Percentiles rank a stretch among this genome's conserved stretches.
Evolutionary conservation across 2,888 invertebrate genomes (phyloP).

Genomic region (Lithophane semibrunnea): DNA sequence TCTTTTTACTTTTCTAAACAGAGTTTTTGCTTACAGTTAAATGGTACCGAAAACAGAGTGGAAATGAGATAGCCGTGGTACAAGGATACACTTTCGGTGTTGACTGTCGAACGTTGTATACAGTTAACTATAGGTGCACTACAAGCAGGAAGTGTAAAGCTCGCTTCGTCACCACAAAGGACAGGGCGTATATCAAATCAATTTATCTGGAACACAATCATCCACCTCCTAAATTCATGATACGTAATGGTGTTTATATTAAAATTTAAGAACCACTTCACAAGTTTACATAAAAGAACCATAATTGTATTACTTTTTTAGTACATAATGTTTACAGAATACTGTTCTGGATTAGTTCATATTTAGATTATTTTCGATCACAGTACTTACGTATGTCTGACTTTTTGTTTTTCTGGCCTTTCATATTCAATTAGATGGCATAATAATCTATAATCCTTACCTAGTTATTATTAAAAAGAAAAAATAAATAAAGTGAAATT

Average conservation of each 20-base stretch:
- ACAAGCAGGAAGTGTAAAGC: conserved; percentile 20
- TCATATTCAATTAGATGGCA: neutral
- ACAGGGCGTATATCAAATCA: conserved; percentile 11
- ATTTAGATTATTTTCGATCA: neutral
- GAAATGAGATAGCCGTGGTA: conserved; percentile 69
- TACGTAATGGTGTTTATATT: conserved; percentile 32
- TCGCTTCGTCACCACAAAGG: conserved; percentile 21
- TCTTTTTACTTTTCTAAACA: neutral
- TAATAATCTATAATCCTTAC: neutral
- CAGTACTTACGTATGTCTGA: neutral
- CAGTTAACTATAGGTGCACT: conserved; percentile 22
- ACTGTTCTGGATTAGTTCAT: neutral
- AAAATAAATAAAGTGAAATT: neutral
- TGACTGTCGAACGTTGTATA: neutral
- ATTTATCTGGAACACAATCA: conserved; percentile 21
- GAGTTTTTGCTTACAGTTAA: neutral
- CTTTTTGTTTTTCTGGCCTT: neutral
- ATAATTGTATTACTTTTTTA: neutral
- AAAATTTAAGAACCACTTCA: conserved; percentile 20
- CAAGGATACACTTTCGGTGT: conserved; percentile 72
- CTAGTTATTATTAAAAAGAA: neutral
- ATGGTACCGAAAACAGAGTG: conserved; percentile 52
- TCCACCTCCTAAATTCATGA: conserved; percentile 20
- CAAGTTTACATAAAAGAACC: neutral
- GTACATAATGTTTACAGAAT: neutral